These are phyloP conservation scores for Perdita meconis DNA, from an alignment of 2,888 invertebrate species.

Conservation along the genomic window DNA sequence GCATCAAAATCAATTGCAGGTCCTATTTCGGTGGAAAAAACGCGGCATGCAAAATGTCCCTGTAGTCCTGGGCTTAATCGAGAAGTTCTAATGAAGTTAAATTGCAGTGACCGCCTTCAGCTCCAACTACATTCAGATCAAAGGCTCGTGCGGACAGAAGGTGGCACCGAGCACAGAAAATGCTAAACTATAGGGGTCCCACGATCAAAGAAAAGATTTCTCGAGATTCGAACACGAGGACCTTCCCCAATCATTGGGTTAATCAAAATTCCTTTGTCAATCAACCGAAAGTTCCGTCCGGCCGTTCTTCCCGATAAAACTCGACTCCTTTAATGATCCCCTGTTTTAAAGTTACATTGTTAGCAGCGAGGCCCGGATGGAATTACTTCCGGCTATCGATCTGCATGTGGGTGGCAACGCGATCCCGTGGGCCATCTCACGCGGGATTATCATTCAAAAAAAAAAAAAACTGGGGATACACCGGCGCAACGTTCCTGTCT, in stretches of 20 bases:
- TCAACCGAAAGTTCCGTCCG: slow-evolving; percentile 29
- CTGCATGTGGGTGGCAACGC: slow-evolving; percentile 49
- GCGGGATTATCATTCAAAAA: slow-evolving; percentile 41
- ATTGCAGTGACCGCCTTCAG: too few relatives aligned
- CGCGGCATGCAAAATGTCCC: too few relatives aligned
- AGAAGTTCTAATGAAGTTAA: too few relatives aligned
- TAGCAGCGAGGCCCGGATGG: slow-evolving; percentile 46
- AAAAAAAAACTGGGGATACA: slow-evolving; percentile 17
- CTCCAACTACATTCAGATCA: too few relatives aligned
- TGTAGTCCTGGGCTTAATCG: too few relatives aligned
- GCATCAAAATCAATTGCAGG: too few relatives aligned
- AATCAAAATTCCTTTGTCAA: slow-evolving; percentile 50
- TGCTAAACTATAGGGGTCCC: background rate
- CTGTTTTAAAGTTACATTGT: slow-evolving; percentile 65
- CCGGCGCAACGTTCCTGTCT: too few relatives aligned
- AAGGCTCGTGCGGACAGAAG: too few relatives aligned
- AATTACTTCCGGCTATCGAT: slow-evolving; percentile 54
- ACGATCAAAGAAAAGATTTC: background rate
- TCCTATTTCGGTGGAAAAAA: too few relatives aligned
- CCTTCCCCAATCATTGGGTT: slow-evolving; percentile 33
- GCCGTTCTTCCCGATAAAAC: slow-evolving; percentile 28
- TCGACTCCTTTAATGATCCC: slow-evolving; percentile 58
- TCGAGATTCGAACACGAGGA: background rate
- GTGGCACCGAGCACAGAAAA: background rate
- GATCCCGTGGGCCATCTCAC: slow-evolving; percentile 47